phyloP scores from a whole-genome alignment of 2,888 invertebrate genomes.

The Leucophora obtusa region DNA sequence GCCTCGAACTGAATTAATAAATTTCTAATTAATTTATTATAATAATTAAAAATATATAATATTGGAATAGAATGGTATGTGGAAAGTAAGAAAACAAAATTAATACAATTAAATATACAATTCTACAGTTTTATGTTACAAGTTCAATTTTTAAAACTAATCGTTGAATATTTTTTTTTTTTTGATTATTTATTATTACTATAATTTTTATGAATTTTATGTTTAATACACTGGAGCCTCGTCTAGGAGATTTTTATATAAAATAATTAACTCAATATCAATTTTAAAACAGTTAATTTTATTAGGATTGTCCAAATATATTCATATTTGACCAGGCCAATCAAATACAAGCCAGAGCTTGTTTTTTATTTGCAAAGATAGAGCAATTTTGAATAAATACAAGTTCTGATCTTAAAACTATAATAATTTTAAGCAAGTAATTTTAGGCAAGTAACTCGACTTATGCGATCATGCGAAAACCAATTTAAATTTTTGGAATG shows the following conservation, averaged over 20 bases:
- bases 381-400: no score
- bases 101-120: conserved; percentile 8
- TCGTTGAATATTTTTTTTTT: conserved; percentile 44
- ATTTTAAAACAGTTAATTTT: background rate
- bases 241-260: background rate
- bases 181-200: background rate
- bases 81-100: background rate
- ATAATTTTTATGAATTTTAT: background rate
- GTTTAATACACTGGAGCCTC: background rate
- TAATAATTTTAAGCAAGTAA: no score
- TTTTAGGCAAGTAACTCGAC: no score
- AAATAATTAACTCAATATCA: background rate
- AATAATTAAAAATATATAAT: background rate
- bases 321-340: no score
- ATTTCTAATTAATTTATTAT: no score
- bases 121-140: conserved; percentile 23
- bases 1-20: no score
- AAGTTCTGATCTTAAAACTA: no score
- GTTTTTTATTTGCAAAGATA: no score
- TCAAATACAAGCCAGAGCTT: no score
- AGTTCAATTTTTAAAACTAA: conserved; percentile 25
- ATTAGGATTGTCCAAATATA: no score
- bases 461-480: no score
- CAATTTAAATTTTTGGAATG: no score
- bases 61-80: background rate